Base-by-base conservation (phyloP, 2,113 vertebrate genomes). In the Tinamus guttatus region DNA sequence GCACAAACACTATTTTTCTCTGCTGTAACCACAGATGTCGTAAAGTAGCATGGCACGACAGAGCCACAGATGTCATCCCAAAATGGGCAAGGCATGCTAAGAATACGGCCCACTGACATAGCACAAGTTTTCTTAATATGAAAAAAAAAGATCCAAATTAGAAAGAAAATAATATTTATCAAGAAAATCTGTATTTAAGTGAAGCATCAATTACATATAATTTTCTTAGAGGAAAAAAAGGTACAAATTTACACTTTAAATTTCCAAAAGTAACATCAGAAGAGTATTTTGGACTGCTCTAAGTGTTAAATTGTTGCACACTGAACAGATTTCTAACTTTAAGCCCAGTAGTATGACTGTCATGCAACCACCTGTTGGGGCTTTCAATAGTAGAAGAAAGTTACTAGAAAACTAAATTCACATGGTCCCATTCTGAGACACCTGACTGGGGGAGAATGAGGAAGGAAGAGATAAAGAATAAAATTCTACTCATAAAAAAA, bases 201-300 rank as follows among this genome's bases (percentile, higher is more conserved):
- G 70, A 96, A 96, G 96, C 28, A 89, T 93, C 85, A 90, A 91
- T 96, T 93, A 95, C 79, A 95, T 74, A 78, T 63, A 89, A 70
- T 93, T 95, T 95, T 82, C 73, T 71, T 90, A 96, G 16, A 93
- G 80, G 92, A 83, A 95, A 96, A 94, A 87, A 96, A 65, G 60
- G 43, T 78, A 94, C 32, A 14, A 84, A 45, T 95, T 90, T 80
- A 94, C 70, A 81, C 85, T 83, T 88, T 93, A 95, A 93, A 88
- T 94, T 75, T 94, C 74, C 76, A 79, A 96, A 96, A 89, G 77
- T 74, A 96, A 96, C 27, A 65, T 93, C 77, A 12, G 5, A 95
- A 86, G 59, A 94, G 68, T 83, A 92, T 92, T 81, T 40, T 94
- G 81, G 95, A 85, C 75, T 86, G 90, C 82, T 96, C 87, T 52